Evolutionary conservation across 2,888 invertebrate genomes (phyloP), one percentile per base, ranked within the genome.

Genomic region (Tanaodytes sp.): DNA sequence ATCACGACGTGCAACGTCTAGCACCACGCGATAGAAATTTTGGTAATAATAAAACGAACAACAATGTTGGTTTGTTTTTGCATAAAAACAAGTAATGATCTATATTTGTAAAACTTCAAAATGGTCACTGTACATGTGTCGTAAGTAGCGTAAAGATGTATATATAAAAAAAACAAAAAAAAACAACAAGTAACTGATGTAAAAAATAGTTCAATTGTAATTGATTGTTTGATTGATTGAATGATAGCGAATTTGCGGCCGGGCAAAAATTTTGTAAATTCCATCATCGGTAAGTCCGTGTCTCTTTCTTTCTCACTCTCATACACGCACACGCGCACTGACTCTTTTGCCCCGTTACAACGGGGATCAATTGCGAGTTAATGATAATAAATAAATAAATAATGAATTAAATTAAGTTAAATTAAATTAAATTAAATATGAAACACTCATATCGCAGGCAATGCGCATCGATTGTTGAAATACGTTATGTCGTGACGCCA

Each of bases 81-180:
- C 77, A 76, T 80, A 79, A 80, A 82, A 84, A 81, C 78, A 81
- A 84, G 78, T 78, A 82, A 78, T 82, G 80, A 81, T 82, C 76
- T 84, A 81, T 83, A 84, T 83, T 82, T 81, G 77, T 79, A 71
- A 77, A 78, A 75, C 12, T 72, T 82, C 76, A 77, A 78, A 77
- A 79, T 57, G 78, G 78, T 81, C 80, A 82, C 83, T 83, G 81
- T 84, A 84, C 84, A 84, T 72, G 78, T 76, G 75, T 76, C 71
- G 67, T 71, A 72, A 69, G 48, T 70, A 66, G 12, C 61, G 71
- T 68, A 58, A 39, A 55, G 20, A 49, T 40, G 61, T 61, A 37
- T 51, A 46, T 14, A 39, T 51, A n/a, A n/a, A n/a, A n/a, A n/a
- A n/a, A n/a, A n/a, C n/a, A n/a, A n/a, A n/a, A n/a, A n/a, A n/a